phyloP scores from a whole-genome alignment of 2,888 invertebrate genomes.

The Brachyptera risi region DNA sequence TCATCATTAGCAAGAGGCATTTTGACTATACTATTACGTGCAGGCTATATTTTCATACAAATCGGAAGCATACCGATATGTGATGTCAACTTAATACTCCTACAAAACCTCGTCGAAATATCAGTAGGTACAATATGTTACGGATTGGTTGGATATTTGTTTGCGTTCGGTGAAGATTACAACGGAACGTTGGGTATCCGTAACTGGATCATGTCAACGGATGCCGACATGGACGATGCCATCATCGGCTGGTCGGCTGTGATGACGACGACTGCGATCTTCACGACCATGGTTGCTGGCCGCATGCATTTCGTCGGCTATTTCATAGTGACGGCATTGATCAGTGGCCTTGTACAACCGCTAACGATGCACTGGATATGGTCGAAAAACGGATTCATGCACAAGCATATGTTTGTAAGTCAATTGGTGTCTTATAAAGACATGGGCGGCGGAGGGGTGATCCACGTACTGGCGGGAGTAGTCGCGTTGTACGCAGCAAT shows the following conservation, averaged over 20 bases:
- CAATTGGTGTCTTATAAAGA: constrained; percentile 39
- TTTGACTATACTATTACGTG: background rate
- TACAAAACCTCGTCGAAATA: constrained; percentile 43
- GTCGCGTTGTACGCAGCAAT: constrained; percentile 41
- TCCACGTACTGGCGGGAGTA: constrained; percentile 42
- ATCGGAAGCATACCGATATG: constrained; percentile 39
- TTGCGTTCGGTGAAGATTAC: constrained; percentile 41
- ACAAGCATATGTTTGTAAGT: constrained; percentile 31
- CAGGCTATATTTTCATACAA: background rate
- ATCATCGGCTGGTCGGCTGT: constrained; percentile 41
- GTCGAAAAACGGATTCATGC: constrained; percentile 42
- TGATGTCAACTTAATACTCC: constrained; percentile 42
- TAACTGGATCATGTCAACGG: background rate
- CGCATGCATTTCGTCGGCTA: constrained; percentile 40
- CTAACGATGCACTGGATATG: constrained; percentile 44
- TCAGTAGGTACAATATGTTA: constrained; percentile 40
- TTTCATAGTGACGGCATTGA: constrained; percentile 37
- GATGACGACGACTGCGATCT: constrained; percentile 41
- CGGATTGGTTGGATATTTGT: constrained; percentile 39
- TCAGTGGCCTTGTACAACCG: constrained; percentile 41
- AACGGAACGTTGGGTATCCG: background rate
- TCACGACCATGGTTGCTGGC: constrained; percentile 41
- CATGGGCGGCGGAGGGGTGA: constrained; percentile 40
- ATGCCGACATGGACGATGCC: constrained; percentile 37
- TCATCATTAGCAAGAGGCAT: background rate